A percentile compares a stretch with the other conserved stretches of the same genome.
phyloP scores from a whole-genome alignment of 2,113 vertebrate species.

The Empidonax alnorum region DNA sequence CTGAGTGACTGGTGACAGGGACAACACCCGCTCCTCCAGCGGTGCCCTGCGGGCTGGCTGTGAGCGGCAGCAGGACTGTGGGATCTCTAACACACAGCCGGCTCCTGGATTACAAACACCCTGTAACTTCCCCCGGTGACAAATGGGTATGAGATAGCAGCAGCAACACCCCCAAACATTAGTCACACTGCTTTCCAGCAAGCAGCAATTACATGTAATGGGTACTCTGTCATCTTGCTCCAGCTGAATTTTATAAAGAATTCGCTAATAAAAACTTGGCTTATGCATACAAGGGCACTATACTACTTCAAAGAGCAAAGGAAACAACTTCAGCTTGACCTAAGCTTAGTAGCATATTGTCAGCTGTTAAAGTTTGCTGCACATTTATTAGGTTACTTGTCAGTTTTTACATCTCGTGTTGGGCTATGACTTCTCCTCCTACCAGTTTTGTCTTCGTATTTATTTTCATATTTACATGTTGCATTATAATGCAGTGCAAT shows the following conservation, averaged over 20 bases:
- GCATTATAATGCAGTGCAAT: background rate
- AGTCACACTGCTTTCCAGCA: background rate
- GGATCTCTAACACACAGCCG: background rate
- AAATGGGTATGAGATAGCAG: background rate
- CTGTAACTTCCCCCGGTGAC: conserved; percentile 12
- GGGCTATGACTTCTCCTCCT: background rate
- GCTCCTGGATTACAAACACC: background rate
- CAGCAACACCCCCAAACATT: conserved; percentile 8
- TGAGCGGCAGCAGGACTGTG: fast-evolving
- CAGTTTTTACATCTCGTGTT: background rate
- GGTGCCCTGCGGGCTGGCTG: background rate
- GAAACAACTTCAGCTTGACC: background rate
- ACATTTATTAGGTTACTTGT: background rate
- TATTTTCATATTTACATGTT: background rate
- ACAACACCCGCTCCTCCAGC: background rate
- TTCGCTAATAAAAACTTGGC: background rate
- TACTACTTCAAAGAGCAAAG: background rate
- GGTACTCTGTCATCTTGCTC: background rate
- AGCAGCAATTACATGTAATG: background rate
- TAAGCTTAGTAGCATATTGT: background rate
- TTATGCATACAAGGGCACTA: background rate
- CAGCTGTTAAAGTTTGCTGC: background rate
- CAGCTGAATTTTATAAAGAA: background rate
- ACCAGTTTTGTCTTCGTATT: background rate
- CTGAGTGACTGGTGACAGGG: background rate